Evolutionary conservation across 2,888 invertebrate species (phyloP), one percentile per base, ranked within the genome.

Genomic region (Leucoptera coffeella): DNA sequence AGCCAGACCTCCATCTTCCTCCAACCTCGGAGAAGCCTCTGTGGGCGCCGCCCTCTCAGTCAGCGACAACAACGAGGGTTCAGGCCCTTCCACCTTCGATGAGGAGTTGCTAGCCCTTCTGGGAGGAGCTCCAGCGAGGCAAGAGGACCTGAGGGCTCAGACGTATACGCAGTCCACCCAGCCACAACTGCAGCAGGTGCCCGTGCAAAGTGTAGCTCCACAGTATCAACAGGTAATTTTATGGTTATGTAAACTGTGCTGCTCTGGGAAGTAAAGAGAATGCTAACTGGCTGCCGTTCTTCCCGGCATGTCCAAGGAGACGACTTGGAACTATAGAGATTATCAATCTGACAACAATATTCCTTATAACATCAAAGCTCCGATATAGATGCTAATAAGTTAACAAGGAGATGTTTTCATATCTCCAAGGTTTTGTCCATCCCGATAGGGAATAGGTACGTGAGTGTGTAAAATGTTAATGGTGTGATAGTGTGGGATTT

Each of bases 11-110:
- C 48, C 55, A 29, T 61, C 47, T 39, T 45, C 56, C 1, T 48
- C 57, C 2, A 59, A 62, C 20, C 65, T 65, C 2, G 69, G 62
- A 2, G 69, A 69, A 36, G 69, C 67, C 0, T 67, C 67, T 4
- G 69, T 69, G 1, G 69, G 69, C 5, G 69, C 67, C 3, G 69
- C 69, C 2, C 39, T 69, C 8, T 56, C 67, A 2, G 67, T 67
- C 27, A 62, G 62, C 26, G 67, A 67, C 31, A 47, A 47, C 7
- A 55, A 57, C 13, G 43, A 53, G 2, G 45, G 36, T 26, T 35
- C 49, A 2, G 38, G 43, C 11, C 41, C 48, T 25, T 30, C 50
- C 2, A 28, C 50, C 2, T 58, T 48, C 31, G 57, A 59, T 23
- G 60, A 53, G 17, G 62, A 65, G 9, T 45, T 69, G 1, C 33